phyloP scores from a whole-genome alignment of 2,888 invertebrate genomes.

The Phaedon cochleariae region DNA sequence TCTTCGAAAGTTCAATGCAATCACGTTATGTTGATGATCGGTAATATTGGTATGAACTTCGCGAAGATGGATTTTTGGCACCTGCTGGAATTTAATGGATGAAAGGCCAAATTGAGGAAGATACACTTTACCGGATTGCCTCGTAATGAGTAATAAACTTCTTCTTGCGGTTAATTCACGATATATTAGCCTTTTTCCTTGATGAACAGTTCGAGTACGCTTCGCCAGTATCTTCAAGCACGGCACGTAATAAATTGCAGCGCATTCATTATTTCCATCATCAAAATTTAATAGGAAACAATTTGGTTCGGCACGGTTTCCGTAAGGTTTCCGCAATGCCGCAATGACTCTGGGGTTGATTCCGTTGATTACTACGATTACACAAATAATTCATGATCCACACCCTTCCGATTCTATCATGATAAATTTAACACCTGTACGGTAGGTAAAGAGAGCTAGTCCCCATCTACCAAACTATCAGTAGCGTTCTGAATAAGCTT shows the following conservation, averaged over 20 bases:
- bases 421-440: constrained; percentile 61
- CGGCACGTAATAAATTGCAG: constrained; percentile 27
- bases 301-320: constrained; percentile 29
- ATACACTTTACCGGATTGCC: not conserved
- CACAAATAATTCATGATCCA: constrained; percentile 56
- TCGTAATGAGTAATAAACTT: not conserved
- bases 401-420: constrained; percentile 61
- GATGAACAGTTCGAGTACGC: too few species aligned
- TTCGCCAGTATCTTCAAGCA: not conserved
- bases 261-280: constrained; percentile 22
- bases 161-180: not conserved
- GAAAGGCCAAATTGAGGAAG: too few species aligned
- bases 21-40: too few species aligned
- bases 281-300: constrained; percentile 35
- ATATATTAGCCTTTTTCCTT: not conserved
- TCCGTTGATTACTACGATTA: constrained; percentile 51
- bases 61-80: too few species aligned
- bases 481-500: not conserved
- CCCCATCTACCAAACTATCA: constrained; percentile 1
- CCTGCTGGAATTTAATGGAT: too few species aligned
- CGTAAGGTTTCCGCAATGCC: constrained; percentile 31
- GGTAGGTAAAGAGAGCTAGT: constrained; percentile 18
- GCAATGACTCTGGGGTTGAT: constrained; percentile 38
- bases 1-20: too few species aligned
- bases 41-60: too few species aligned